These are phyloP conservation scores for Isichthys henryi DNA, from an alignment of 2,113 vertebrate genomes.

Conservation along the genomic window DNA sequence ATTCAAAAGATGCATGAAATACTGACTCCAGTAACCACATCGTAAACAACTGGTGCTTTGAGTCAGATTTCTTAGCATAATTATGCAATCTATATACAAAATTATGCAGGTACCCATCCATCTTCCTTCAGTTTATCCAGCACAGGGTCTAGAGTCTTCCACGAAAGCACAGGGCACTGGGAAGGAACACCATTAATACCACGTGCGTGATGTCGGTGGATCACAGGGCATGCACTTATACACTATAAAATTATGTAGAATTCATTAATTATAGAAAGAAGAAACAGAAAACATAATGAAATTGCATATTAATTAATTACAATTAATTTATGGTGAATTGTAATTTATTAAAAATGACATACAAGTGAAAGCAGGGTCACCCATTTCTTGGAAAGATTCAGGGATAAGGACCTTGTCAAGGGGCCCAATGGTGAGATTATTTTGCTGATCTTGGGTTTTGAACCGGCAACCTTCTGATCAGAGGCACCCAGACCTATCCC, in stretches of 20 bases:
- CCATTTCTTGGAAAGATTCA: not conserved
- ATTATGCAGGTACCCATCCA: not conserved
- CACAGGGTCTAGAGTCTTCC: not conserved
- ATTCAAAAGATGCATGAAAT: not conserved
- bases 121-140: not conserved
- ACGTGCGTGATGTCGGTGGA: not conserved
- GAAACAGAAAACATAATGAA: not conserved
- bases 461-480: not conserved
- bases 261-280: not conserved
- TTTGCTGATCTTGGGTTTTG: not conserved
- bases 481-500: not conserved
- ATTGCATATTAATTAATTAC: not conserved
- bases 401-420: not conserved
- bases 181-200: not conserved
- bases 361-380: not conserved
- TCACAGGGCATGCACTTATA: not conserved
- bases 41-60: not conserved
- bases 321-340: not conserved
- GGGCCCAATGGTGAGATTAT: not conserved
- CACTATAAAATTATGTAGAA: not conserved
- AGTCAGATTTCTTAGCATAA: constrained; percentile 1
- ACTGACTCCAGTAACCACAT: not conserved
- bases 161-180: not conserved
- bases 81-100: not conserved
- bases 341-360: not conserved